Evolutionary conservation across 2,113 vertebrate genomes (phyloP), one percentile per base, ranked within the genome.

Genomic region (Alethe diademata): DNA sequence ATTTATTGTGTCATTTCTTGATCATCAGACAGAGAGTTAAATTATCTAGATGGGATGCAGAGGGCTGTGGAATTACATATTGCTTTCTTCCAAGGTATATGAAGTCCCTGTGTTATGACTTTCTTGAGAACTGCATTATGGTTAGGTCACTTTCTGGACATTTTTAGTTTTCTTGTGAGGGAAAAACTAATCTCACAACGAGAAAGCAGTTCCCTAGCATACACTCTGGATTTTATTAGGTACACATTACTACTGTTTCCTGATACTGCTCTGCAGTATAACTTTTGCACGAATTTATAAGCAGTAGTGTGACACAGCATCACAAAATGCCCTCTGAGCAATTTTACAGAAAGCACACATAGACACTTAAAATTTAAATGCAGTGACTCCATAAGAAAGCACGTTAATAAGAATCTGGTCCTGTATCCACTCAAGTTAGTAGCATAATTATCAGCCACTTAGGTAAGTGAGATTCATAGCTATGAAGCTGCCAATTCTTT

Each of bases 201-300:
- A 69, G 73, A 91, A 95, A 69, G 8, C 18, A 48, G 9, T 38
- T 95, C 14, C 29, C 61, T 75, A 61, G 23, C 66, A 65, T 35
- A 40, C 11, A 57, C 29, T 88, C 74, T 91, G 74, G 57, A 73
- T 70, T 87, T 88, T 73, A 78, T 96, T 90, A 91, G 57, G 24
- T 42, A 48, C 29, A 62, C 11, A 31, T 90, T 65, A 70, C 81
- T 92, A 82, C 88, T 92, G 76, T 91, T 96, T 90, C 66, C 62
- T 76, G 71, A 90, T 3, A 5, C 40, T 64, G 73, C 25, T 87
- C 53, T 75, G 81, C 61, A 50, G 6, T 92, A 14, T 62, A 81
- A n/a, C 24, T 75, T 95, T 72, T 85, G 50, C 36, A 78, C 11
- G 19, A 64, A 45, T 72, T 79, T 78, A 45, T 86, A 87, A 61